Conservation (phyloP, 1,140 invertebrate species). For the Vollenhovia emeryi region DNA sequence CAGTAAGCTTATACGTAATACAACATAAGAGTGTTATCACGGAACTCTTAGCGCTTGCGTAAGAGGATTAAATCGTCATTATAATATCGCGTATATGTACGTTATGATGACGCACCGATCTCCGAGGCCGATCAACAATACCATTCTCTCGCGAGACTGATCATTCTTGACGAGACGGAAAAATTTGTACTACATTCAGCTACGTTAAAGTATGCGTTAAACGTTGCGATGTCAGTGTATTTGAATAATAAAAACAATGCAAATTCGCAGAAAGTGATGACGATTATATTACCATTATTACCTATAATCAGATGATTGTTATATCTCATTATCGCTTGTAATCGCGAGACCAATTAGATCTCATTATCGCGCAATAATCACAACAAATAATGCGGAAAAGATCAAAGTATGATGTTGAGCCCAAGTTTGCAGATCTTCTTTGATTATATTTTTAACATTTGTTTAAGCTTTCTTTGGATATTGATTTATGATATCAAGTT, state of each 20-base stretch:
- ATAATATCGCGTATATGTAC: neutral
- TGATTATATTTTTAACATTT: neutral
- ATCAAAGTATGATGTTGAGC: neutral
- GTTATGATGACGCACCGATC: neutral
- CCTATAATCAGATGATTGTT: neutral
- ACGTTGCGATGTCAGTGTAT: too few relatives aligned
- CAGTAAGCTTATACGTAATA: constrained; percentile 13
- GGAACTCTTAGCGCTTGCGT: constrained; percentile 33
- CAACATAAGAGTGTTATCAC: constrained; percentile 32
- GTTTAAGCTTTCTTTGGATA: neutral
- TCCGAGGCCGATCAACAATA: neutral
- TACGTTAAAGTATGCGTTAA: neutral
- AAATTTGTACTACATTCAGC: neutral
- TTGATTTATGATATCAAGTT: neutral
- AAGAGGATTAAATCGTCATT: constrained; percentile 21
- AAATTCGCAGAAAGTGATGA: neutral
- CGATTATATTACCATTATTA: neutral
- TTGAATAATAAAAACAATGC: neutral
- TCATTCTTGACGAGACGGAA: neutral
- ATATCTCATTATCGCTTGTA: neutral
- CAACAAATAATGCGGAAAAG: neutral
- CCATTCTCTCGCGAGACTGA: neutral
- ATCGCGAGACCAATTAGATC: neutral
- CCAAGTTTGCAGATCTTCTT: neutral
- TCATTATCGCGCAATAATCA: neutral